These are phyloP conservation scores for Dolichopus griseipennis DNA, from an alignment of 2,888 invertebrate species.

Conservation along the genomic window DNA sequence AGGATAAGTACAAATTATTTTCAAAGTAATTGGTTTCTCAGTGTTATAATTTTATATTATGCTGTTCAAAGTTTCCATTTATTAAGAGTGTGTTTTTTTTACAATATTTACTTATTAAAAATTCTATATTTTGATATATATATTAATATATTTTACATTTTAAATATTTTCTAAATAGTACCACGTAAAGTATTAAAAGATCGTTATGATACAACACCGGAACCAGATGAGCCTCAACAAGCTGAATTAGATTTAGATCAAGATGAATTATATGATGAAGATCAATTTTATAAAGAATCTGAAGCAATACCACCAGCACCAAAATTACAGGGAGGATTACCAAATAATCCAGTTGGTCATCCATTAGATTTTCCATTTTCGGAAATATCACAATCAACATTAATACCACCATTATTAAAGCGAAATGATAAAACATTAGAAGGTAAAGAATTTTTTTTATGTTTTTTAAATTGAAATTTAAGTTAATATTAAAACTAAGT, in stretches of 20 bases:
- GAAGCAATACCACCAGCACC: conserved; percentile 50
- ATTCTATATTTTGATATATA: too few relatives aligned
- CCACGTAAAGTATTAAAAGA: conserved; percentile 75
- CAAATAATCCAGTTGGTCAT: conserved; percentile 29
- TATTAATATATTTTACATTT: too few relatives aligned
- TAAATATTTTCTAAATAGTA: conserved; percentile 45
- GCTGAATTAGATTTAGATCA: conserved; percentile 46
- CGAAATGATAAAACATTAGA: conserved; percentile 36
- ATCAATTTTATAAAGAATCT: conserved; percentile 49
- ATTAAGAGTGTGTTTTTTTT: too few relatives aligned
- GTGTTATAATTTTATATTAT: too few relatives aligned
- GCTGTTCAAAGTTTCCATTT: too few relatives aligned
- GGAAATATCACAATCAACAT: conserved; percentile 29
- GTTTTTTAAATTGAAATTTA: not conserved
- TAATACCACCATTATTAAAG: conserved; percentile 34
- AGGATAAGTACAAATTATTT: too few relatives aligned
- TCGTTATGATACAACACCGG: conserved; percentile 68
- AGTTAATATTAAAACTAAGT: too few relatives aligned
- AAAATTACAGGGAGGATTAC: conserved; percentile 40
- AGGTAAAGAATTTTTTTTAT: conserved; percentile 28
- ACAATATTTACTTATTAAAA: too few relatives aligned
- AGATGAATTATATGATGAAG: conserved; percentile 49
- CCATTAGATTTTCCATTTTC: conserved; percentile 31
- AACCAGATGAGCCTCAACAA: conserved; percentile 64
- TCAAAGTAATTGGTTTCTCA: too few relatives aligned